Base-by-base conservation (phyloP, 2,113 vertebrate genomes). In the Oophaga pumilio region DNA sequence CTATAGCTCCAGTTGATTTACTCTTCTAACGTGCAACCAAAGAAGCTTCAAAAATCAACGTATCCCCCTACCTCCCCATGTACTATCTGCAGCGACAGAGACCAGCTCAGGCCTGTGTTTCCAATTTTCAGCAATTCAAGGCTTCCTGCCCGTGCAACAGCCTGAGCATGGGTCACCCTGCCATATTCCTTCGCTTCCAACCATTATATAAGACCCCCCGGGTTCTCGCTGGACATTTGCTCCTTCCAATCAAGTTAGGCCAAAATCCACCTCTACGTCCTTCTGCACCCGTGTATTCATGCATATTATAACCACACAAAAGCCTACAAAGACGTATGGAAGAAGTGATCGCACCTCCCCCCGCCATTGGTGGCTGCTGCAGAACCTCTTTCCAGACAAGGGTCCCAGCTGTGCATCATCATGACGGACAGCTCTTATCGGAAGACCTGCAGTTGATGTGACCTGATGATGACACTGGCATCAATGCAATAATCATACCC, bases 1-100 rank as follows among this genome's bases (percentile, higher is more conserved):
- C 64, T 71, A 28, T 57, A 57, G 78, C 66, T 87, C 49, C 77
- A 49, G n/a, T 81, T 81, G 26, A 87, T 87, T 74, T 64, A 87
- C 84, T 86, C 73, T 57, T 52, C 74, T 62, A 86, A 66, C 60
- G n/a, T 86, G 18, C 53, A 50, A 43, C 84, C n/a, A 73, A 57
- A 60, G 84, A 76, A 57, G 26, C 13, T 28, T n/a, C 24, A 60
- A 85, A 66, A 77, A 85, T 85, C 82, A 43, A 85, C 49, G 52
- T 12, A 53, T 26, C 53, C 43, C 22, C 28, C 3, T 12, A 14
- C 22, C 3, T 12, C n/a, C 22, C 26, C 26, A 15, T 71, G 76
- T 84, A 52, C 50, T 73, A 71, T 84, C 52, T 57, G 64, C 82
- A 24, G 64, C 22, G 17, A 24, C 13, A 83, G 26, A 14, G 24